Percentiles rank a stretch among this genome's conserved stretches.
These are phyloP conservation scores for Umimayanthus chanpuru DNA, from an alignment of 92 coral and sea anemone genomes.

Conservation along the genomic window DNA sequence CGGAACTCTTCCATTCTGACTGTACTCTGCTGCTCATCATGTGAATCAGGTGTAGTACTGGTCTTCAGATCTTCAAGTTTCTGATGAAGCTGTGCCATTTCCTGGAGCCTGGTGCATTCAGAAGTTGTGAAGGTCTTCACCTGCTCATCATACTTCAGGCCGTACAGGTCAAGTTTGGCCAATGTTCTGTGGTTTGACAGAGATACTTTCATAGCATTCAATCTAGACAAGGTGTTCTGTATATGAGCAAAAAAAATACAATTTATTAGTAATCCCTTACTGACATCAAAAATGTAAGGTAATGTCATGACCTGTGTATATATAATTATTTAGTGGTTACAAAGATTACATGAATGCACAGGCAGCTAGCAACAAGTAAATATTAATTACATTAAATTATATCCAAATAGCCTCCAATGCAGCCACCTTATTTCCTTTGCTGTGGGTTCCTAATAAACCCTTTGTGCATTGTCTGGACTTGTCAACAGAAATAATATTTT, in stretches of 20 bases:
- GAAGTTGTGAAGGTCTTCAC: not conserved
- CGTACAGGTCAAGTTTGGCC: not conserved
- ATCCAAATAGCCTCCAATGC: no score
- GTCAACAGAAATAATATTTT: no score
- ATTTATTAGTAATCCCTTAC: no score
- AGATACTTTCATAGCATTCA: not conserved
- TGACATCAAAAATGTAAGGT: no score
- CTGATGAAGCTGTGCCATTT: not conserved
- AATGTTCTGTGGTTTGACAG: not conserved
- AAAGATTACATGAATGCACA: no score
- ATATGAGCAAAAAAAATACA: not conserved
- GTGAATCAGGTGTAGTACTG: not conserved
- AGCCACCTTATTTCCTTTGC: no score
- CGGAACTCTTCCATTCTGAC: not conserved
- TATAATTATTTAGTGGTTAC: no score
- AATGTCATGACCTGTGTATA: no score
- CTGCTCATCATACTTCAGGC: not conserved
- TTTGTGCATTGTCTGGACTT: no score
- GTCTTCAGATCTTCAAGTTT: not conserved
- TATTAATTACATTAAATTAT: not conserved
- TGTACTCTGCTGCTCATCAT: not conserved
- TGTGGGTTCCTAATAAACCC: no score
- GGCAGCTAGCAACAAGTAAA: not conserved
- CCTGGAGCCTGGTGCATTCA: not conserved
- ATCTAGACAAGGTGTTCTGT: not conserved